Evolutionary conservation across 2,797 vertebrate species (phyloP).

Genomic region (Neopelma chrysocephalum): DNA sequence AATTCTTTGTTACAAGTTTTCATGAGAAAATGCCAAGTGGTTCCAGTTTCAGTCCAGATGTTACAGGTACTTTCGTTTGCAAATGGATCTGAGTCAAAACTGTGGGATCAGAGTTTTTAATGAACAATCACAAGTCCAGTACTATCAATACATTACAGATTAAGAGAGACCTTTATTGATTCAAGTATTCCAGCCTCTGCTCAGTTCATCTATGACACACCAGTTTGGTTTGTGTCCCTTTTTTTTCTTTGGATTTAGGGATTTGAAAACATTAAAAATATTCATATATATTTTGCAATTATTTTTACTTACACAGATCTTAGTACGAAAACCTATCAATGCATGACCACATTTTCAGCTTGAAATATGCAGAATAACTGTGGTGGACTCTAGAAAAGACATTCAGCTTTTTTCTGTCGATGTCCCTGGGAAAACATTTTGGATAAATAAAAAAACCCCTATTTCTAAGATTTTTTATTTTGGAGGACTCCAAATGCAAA

Average conservation of each 20-base stretch:
- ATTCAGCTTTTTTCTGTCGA: not conserved
- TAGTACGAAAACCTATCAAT: not conserved
- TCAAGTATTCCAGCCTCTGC: not conserved
- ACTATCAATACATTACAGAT: not conserved
- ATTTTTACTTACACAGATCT: not conserved
- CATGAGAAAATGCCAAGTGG: not conserved
- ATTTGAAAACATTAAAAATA: not conserved
- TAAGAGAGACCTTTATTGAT: not conserved
- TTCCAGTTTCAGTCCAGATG: not conserved
- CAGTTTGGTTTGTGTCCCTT: not conserved
- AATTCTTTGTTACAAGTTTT: not conserved
- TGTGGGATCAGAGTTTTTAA: conserved; percentile 29
- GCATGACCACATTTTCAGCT: not conserved
- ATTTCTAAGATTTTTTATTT: not conserved
- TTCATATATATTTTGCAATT: not conserved
- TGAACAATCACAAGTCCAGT: not conserved
- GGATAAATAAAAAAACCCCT: not conserved
- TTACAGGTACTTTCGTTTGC: not conserved
- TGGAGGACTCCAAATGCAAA: not conserved
- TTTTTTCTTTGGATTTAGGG: not conserved
- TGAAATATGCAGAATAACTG: not conserved
- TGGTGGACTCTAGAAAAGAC: not conserved
- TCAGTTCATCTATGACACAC: not conserved
- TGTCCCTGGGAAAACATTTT: not conserved
- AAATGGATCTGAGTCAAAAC: conserved; percentile 40